phyloP scores from a whole-genome alignment of 2,113 vertebrate genomes.

The Poeciliopsis prolifica region DNA sequence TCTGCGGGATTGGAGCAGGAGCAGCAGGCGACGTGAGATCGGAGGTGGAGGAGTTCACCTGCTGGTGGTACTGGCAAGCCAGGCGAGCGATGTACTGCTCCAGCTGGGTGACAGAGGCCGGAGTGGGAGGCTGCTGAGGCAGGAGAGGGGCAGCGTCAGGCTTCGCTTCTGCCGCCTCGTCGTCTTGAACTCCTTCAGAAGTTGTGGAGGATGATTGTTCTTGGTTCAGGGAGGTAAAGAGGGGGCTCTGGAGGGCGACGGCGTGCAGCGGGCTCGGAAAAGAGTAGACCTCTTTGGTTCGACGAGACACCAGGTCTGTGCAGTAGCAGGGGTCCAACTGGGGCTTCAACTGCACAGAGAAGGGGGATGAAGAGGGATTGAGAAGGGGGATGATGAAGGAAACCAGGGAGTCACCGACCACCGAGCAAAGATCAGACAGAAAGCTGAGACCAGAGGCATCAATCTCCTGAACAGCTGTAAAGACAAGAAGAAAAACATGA shows the following conservation, averaged over 20 bases:
- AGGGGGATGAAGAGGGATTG: slow-evolving; percentile 18
- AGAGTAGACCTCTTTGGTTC: slow-evolving; percentile 83
- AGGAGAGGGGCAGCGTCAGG: slow-evolving; percentile 29
- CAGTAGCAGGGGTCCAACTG: slow-evolving; percentile 79
- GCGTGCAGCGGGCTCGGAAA: slow-evolving; percentile 87
- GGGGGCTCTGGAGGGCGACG: slow-evolving; percentile 84
- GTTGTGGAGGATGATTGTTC: slow-evolving; percentile 51
- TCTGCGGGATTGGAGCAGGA: slow-evolving; percentile 16
- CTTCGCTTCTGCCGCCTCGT: slow-evolving; percentile 45
- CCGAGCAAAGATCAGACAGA: slow-evolving; percentile 78
- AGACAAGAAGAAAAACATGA: slow-evolving; percentile 17
- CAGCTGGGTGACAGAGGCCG: slow-evolving; percentile 68
- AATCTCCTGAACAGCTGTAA: slow-evolving; percentile 67
- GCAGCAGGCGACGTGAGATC: slow-evolving; percentile 46
- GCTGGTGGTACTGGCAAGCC: slow-evolving; percentile 75
- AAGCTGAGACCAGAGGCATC: slow-evolving; percentile 74
- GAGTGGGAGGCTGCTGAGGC: slow-evolving; percentile 36
- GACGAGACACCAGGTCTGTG: slow-evolving; percentile 81
- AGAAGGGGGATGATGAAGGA: slow-evolving; percentile 61
- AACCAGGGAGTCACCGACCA: slow-evolving; percentile 60
- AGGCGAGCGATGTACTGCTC: slow-evolving; percentile 83
- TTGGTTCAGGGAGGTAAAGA: slow-evolving; percentile 76
- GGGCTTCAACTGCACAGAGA: slow-evolving; percentile 49
- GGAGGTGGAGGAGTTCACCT: slow-evolving; percentile 44
- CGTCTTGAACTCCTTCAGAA: slow-evolving; percentile 56